These are phyloP conservation scores for Actinostola sp. DNA, from an alignment of 92 coral and sea anemone species.

Conservation along the genomic window DNA sequence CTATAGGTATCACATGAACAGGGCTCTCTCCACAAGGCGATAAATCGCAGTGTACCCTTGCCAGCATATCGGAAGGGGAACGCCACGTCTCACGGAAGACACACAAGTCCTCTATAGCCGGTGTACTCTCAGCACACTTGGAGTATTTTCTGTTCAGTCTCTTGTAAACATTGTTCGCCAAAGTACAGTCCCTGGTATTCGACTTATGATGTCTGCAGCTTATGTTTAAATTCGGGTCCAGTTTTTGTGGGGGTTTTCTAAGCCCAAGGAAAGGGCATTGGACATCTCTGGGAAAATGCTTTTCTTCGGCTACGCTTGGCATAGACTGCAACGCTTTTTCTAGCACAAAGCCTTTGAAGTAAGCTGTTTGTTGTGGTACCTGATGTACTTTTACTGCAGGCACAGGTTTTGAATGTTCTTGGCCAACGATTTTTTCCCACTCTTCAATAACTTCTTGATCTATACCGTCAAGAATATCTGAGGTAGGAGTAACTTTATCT, in stretches of 20 bases:
- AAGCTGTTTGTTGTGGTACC: not conserved
- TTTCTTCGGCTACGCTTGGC: not conserved
- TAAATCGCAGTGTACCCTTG: slow-evolving; percentile 35
- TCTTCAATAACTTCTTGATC: slow-evolving; percentile 12
- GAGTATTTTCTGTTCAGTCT: slow-evolving; percentile 31
- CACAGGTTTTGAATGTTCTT: not conserved
- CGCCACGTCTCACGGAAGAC: slow-evolving; percentile 29
- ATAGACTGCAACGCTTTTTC: slow-evolving; percentile 13
- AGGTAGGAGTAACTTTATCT: not conserved
- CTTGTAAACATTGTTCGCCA: slow-evolving; percentile 60
- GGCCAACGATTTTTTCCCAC: not conserved
- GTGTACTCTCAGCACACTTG: slow-evolving; percentile 45
- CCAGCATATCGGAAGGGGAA: slow-evolving; percentile 9
- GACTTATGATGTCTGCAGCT: slow-evolving; percentile 52
- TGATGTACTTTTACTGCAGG: not conserved
- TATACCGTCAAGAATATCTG: not conserved
- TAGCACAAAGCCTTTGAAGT: not conserved
- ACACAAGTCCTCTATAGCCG: slow-evolving; percentile 30
- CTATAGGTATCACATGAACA: slow-evolving; percentile 50
- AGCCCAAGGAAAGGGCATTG: slow-evolving; percentile 30
- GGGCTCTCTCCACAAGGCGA: slow-evolving; percentile 60
- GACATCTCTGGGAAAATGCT: not conserved
- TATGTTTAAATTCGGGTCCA: slow-evolving; percentile 6
- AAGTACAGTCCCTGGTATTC: slow-evolving; percentile 39
- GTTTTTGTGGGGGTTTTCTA: not conserved